phyloP scores from a whole-genome alignment of 64 coral and sea anemone species.

The Montipora cactus region DNA sequence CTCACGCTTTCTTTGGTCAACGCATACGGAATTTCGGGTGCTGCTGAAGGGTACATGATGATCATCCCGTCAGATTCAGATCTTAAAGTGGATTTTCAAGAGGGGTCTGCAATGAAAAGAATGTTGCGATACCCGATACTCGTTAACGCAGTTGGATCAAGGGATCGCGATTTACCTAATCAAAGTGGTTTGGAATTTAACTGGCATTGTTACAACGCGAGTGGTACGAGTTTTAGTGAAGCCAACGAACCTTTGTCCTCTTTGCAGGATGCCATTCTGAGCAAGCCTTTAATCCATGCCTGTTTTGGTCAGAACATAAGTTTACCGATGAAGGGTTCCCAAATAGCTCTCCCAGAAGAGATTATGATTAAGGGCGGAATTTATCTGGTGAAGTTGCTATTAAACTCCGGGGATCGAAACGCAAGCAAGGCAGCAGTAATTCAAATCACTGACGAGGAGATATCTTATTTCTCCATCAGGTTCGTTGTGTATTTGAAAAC shows the following conservation, averaged over 20 bases:
- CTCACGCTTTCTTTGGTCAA: slow-evolving; percentile 45
- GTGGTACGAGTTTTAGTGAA: not conserved
- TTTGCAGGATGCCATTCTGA: not conserved
- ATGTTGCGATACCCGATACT: slow-evolving; percentile 26
- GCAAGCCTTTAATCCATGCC: not conserved
- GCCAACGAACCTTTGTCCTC: not conserved
- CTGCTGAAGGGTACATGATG: slow-evolving; percentile 61
- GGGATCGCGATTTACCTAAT: slow-evolving; percentile 56
- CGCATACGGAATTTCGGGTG: slow-evolving; percentile 43
- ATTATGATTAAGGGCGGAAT: not conserved
- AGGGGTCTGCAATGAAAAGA: slow-evolving; percentile 74
- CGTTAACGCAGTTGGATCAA: slow-evolving; percentile 72
- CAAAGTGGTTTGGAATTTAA: slow-evolving; percentile 30
- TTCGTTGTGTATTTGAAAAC: not conserved
- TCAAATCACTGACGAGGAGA: not conserved
- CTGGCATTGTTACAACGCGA: slow-evolving; percentile 61
- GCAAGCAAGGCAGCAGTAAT: slow-evolving; percentile 7
- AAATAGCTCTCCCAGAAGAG: not conserved
- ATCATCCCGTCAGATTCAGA: slow-evolving; percentile 45
- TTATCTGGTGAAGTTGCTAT: slow-evolving; percentile 18
- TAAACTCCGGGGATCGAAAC: slow-evolving; percentile 19
- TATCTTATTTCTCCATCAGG: slow-evolving; percentile 19
- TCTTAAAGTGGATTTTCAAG: slow-evolving; percentile 49
- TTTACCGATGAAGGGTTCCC: not conserved
- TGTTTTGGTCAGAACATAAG: not conserved